phyloP scores from a whole-genome alignment of 37 sponge, comb jelly and placozoan genomes.

The Cliona cf. orientalis region DNA sequence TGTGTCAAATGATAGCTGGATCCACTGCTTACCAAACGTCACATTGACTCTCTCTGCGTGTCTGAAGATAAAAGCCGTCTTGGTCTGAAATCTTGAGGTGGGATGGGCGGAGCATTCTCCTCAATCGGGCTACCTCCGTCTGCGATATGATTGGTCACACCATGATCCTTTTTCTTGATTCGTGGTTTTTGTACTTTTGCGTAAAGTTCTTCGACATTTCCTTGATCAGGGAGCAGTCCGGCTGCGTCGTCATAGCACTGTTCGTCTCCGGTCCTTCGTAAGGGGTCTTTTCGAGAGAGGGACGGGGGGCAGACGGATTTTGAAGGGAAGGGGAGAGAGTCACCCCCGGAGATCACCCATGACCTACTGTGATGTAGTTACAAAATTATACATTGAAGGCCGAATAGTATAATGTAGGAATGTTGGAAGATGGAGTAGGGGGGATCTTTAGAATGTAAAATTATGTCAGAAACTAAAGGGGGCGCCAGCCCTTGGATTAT shows the following conservation, averaged over 20 bases:
- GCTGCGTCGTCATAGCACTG: slow-evolving; percentile 38
- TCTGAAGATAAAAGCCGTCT: slow-evolving; percentile 80
- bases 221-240: slow-evolving; percentile 57
- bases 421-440: too few relatives aligned
- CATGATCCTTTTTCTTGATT: background rate
- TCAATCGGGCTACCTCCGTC: background rate
- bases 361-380: too few relatives aligned
- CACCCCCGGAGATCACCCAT: slow-evolving; percentile 21
- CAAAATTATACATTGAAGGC: too few relatives aligned
- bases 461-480: too few relatives aligned
- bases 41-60: slow-evolving; percentile 94
- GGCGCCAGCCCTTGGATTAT: too few relatives aligned
- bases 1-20: slow-evolving; percentile 79
- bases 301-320: background rate
- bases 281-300: slow-evolving; percentile 16
- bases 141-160: background rate
- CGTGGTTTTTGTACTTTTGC: slow-evolving; percentile 60
- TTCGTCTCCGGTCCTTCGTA: slow-evolving; percentile 35
- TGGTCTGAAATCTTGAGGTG: slow-evolving; percentile 65
- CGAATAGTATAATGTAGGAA: too few relatives aligned
- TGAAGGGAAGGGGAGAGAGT: slow-evolving; percentile 20
- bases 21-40: slow-evolving; percentile 95
- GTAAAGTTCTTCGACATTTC: slow-evolving; percentile 66
- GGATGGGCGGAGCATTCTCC: slow-evolving; percentile 37
- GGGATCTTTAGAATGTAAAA: background rate